Evolutionary conservation across 2,113 vertebrate species (phyloP).

Genomic region (Sarotherodon lohbergeri): DNA sequence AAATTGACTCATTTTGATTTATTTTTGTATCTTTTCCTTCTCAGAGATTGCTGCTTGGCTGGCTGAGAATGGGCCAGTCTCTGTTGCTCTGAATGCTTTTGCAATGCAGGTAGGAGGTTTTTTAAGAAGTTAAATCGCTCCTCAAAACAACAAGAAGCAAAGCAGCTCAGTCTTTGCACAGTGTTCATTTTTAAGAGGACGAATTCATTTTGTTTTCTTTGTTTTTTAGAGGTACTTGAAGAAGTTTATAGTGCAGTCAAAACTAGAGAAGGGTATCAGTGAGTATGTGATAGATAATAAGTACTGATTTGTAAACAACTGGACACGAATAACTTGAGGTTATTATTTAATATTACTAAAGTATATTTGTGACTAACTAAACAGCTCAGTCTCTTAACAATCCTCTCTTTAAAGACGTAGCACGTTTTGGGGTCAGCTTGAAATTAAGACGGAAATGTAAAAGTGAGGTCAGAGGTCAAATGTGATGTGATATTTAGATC

Average conservation of each 20-base stretch:
- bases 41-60: constrained; percentile 86
- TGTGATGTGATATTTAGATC: background rate
- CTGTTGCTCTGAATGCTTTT: constrained; percentile 88
- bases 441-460: background rate
- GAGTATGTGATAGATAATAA: background rate
- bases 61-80: constrained; percentile 82
- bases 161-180: background rate
- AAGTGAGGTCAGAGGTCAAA: background rate
- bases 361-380: background rate
- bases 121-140: background rate
- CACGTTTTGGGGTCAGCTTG: background rate
- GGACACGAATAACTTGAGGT: background rate
- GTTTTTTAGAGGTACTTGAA: background rate
- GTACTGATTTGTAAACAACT: background rate
- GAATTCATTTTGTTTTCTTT: background rate
- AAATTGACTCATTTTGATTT: background rate
- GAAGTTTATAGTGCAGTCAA: background rate
- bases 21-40: background rate
- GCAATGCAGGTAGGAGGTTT: constrained; percentile 82
- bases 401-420: background rate
- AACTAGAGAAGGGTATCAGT: background rate
- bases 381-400: background rate
- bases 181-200: background rate
- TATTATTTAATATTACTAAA: background rate
- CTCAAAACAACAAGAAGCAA: background rate